Conservation (phyloP, 2,888 invertebrate genomes). For the Trichogramma evanescens region DNA sequence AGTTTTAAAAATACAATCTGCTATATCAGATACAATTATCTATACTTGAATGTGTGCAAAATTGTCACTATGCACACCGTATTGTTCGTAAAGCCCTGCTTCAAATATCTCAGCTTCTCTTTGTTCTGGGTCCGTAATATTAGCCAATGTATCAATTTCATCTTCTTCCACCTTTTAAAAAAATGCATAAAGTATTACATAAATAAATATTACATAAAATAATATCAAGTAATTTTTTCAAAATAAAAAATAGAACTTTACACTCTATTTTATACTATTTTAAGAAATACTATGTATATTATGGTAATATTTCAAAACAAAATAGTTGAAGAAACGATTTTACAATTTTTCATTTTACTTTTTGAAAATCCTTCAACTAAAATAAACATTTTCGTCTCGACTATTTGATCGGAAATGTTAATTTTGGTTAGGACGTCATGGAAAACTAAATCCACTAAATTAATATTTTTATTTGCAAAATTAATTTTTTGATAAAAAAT, state of each 20-base stretch:
- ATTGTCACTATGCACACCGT: background rate
- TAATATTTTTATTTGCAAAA: background rate
- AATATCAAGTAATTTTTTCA: background rate
- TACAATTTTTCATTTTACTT: too few relatives aligned
- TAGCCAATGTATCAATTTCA: background rate
- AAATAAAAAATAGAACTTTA: background rate
- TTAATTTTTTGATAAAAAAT: background rate
- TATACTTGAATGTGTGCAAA: background rate
- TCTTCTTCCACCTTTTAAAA: background rate
- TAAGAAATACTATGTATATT: too few relatives aligned
- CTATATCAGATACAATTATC: background rate
- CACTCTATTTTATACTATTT: too few relatives aligned
- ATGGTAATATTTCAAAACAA: too few relatives aligned
- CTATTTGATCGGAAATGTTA: too few relatives aligned
- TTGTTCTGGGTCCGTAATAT: background rate
- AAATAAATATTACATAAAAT: background rate
- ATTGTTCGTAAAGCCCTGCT: conserved; percentile 1
- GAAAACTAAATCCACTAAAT: background rate
- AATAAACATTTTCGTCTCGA: too few relatives aligned
- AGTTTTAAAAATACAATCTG: background rate
- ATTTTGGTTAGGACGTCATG: too few relatives aligned
- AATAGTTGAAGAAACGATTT: too few relatives aligned
- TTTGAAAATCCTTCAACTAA: too few relatives aligned
- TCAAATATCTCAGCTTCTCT: background rate
- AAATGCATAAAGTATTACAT: background rate